Evolutionary conservation across 2,888 invertebrate genomes (phyloP), one percentile per base, ranked within the genome.

Genomic region (Vanessa cardui): DNA sequence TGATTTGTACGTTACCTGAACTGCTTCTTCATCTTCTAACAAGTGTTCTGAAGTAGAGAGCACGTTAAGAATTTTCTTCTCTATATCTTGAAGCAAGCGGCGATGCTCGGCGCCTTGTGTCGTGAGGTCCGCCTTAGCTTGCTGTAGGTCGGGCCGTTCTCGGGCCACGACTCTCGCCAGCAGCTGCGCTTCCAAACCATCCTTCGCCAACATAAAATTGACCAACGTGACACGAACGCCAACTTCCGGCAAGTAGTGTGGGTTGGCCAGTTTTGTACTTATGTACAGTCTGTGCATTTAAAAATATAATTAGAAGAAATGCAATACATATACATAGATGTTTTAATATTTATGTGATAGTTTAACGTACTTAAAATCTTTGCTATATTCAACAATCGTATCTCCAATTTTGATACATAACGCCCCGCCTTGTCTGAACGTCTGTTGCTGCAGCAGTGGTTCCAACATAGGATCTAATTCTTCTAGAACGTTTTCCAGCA

Each of bases 221-320:
- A 99, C 94, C 26, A 99, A 84, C 0, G 98, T 97, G 7, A 97
- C 96, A 84, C 98, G 98, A 0, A 98, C 98, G 0, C 98, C 97
- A 7, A 98, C 95, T 90, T 99, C 99, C 0, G 99, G 98, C 64
- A 98, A 86, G 83, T 98, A 99, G 87, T 98, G 98, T 0, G 99
- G 99, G 90, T 98, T 99, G 26, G 97, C 94, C 58, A 98, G 88
- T 83, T 98, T 98, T 2, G 99, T 98, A 20, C 98, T 98, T 76
- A 99, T 97, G 83, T 98, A 99, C 72, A 99, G 94, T 77, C 98
- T 96, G 77, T 63, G 18, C 31, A 18, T 20, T 31, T 56, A 39
- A 49, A 20, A n/a, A 31, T 15, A 21, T 47, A 20, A 21, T 49
- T 46, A 6, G 16, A 12, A 15, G 9, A 7, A 39, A 50, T 18